Conservation (phyloP, 2,888 invertebrate species). For the Calliphora vomitoria region DNA sequence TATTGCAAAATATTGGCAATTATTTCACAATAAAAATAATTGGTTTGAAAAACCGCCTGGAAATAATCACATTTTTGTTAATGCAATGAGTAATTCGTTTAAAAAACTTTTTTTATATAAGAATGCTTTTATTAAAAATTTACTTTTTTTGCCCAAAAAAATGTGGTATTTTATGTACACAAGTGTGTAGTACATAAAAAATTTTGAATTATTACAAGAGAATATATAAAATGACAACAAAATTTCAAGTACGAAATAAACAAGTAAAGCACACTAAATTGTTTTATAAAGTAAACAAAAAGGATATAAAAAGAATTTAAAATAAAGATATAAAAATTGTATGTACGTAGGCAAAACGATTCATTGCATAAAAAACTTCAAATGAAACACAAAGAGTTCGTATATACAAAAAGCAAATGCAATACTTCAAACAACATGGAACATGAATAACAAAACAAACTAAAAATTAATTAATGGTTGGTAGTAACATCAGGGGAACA, state of each 20-base stretch:
- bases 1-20: background rate
- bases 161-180: background rate
- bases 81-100: background rate
- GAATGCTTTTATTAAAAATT: constrained; percentile 17
- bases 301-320: background rate
- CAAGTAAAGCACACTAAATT: constrained; percentile 20
- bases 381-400: constrained; percentile 15
- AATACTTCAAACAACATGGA: background rate
- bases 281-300: constrained; percentile 23
- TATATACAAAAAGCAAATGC: constrained; percentile 1
- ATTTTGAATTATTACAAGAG: background rate
- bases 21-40: background rate
- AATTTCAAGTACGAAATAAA: constrained; percentile 28
- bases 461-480: background rate
- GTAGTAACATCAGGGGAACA: background rate
- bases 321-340: background rate
- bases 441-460: background rate
- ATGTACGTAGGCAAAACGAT: background rate
- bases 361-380: constrained; percentile 5
- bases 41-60: background rate
- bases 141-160: background rate
- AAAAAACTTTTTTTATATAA: background rate
- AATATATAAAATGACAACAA: constrained; percentile 20
- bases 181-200: background rate
- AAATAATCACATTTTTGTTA: background rate